Evolutionary conservation across 2,888 invertebrate genomes (phyloP).

Genomic region (Alloplasta piceator): DNA sequence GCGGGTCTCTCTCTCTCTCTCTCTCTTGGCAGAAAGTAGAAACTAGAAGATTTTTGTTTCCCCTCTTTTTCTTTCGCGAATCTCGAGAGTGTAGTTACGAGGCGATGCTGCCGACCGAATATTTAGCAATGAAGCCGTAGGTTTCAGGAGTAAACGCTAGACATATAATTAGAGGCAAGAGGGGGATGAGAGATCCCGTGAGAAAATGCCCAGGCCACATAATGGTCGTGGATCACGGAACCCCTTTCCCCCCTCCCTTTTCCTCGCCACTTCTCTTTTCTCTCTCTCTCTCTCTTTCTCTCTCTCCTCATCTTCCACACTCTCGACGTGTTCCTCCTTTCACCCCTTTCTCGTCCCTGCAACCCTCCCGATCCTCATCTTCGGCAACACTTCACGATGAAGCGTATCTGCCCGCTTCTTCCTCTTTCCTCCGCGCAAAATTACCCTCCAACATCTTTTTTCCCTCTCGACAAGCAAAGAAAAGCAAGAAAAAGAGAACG

Average conservation of each 20-base stretch:
- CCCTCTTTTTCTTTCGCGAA: conserved; percentile 51
- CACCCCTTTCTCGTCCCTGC: neutral
- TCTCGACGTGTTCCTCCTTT: conserved; percentile 34
- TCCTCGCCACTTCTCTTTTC: conserved; percentile 6
- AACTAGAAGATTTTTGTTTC: conserved; percentile 73
- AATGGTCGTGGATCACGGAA: conserved; percentile 80
- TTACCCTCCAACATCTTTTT: neutral
- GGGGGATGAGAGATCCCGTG: conserved; percentile 77
- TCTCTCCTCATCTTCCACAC: conserved; percentile 13
- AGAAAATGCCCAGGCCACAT: conserved; percentile 78
- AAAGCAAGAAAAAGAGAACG: too few relatives aligned
- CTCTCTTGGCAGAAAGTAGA: conserved; percentile 67
- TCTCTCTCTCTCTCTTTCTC: conserved; percentile 33
- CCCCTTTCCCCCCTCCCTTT: conserved; percentile 58
- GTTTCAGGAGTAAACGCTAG: conserved; percentile 80
- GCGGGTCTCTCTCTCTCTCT: too few relatives aligned
- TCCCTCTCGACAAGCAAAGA: neutral
- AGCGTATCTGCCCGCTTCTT: too few relatives aligned
- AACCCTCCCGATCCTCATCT: too few relatives aligned
- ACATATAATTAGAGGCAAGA: conserved; percentile 81
- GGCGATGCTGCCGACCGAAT: conserved; percentile 57
- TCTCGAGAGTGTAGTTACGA: conserved; percentile 34
- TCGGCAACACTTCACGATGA: too few relatives aligned
- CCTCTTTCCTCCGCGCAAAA: too few relatives aligned
- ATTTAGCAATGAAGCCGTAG: conserved; percentile 80